phyloP scores from a whole-genome alignment of 2,888 invertebrate genomes.

The Druceiella hillmani region DNA sequence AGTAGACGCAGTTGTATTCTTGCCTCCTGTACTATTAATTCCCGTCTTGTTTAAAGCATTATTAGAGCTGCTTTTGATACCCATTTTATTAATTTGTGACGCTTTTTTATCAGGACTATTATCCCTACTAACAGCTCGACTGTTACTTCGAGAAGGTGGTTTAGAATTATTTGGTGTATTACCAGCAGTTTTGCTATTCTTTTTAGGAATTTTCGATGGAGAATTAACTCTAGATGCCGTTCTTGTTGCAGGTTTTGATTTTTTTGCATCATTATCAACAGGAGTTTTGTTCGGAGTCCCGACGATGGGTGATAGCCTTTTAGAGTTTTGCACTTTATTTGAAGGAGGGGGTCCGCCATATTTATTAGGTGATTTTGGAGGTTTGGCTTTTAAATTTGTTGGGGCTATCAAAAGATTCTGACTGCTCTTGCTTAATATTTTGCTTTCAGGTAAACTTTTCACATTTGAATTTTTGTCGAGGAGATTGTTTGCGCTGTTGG shows the following conservation, averaged over 20 bases:
- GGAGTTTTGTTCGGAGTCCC: slow-evolving; percentile 49
- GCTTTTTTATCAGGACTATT: slow-evolving; percentile 43
- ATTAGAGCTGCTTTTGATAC: background rate
- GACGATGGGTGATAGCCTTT: slow-evolving; percentile 47
- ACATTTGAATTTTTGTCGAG: slow-evolving; percentile 43
- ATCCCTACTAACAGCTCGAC: slow-evolving; percentile 40
- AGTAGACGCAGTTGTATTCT: slow-evolving; percentile 20
- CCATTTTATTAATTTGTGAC: slow-evolving; percentile 16
- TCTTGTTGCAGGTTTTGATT: slow-evolving; percentile 35
- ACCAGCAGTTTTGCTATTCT: slow-evolving; percentile 34
- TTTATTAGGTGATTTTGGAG: slow-evolving; percentile 45
- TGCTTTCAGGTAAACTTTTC: slow-evolving; percentile 39
- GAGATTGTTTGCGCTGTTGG: slow-evolving; percentile 47
- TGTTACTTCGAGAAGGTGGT: slow-evolving; percentile 42
- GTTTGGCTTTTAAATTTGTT: slow-evolving; percentile 41
- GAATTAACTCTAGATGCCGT: slow-evolving; percentile 32
- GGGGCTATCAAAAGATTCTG: slow-evolving; percentile 39
- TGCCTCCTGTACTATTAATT: slow-evolving; percentile 18
- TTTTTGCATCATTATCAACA: slow-evolving; percentile 32
- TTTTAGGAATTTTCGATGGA: slow-evolving; percentile 29
- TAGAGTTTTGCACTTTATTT: slow-evolving; percentile 41
- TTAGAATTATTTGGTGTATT: slow-evolving; percentile 40
- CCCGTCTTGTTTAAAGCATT: slow-evolving; percentile 18
- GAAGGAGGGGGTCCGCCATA: slow-evolving; percentile 47
- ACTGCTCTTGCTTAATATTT: slow-evolving; percentile 39